Conservation (phyloP, 1,140 invertebrate genomes). For the Matsumurasca onukii region DNA sequence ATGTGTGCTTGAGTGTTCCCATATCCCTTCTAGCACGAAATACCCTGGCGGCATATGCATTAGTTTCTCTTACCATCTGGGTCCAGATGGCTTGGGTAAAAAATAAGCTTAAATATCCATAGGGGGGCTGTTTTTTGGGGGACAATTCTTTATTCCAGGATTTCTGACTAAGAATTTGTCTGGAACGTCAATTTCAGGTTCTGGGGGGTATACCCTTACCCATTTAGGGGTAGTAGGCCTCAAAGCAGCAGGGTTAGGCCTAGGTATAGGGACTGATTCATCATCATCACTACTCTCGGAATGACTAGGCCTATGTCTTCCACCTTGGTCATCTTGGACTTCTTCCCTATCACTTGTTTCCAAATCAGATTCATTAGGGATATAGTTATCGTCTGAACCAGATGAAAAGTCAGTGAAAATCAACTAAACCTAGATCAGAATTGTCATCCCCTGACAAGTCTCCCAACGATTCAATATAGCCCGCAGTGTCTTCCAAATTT, state of each 20-base stretch:
- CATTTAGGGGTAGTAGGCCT: not conserved
- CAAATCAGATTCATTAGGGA: not conserved
- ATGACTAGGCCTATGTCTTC: not conserved
- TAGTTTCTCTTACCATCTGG: constrained; percentile 2
- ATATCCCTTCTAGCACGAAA: not conserved
- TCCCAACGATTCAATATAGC: no score
- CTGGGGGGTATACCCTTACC: not conserved
- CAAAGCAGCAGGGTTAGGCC: not conserved
- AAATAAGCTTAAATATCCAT: not conserved
- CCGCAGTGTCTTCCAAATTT: no score
- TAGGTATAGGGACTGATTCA: not conserved
- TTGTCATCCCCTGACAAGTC: no score
- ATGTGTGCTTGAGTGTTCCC: not conserved
- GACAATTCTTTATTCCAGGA: constrained; percentile 3
- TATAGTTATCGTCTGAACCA: not conserved
- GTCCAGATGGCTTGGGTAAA: not conserved
- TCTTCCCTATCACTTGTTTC: not conserved
- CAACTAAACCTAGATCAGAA: not conserved
- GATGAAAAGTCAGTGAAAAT: not conserved
- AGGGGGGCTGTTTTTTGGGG: not conserved
- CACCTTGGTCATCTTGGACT: not conserved
- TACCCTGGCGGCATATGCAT: not conserved
- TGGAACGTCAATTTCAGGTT: not conserved
- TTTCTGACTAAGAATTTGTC: not conserved
- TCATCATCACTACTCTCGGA: not conserved